Base-by-base conservation (phyloP, 2,797 vertebrate species). In the Notolabrus celidotus region DNA sequence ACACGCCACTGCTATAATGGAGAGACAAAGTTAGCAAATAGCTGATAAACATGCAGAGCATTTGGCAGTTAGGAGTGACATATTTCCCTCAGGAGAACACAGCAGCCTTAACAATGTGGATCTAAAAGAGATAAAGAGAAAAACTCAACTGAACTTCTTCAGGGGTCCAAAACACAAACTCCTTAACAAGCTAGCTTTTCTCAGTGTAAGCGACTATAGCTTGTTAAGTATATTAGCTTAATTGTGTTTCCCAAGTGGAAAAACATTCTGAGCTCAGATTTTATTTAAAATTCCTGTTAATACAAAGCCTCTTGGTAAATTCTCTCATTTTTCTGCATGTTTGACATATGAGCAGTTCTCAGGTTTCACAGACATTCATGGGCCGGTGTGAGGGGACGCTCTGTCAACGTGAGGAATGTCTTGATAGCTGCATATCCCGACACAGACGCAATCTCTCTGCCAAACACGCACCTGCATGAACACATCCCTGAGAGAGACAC, bases 401-500 rank as follows among this genome's bases (percentile, higher is more conserved):
- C 42, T 75, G 79, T 87, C 68, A 68, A 41, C 41, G 53, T 53
- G 60, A 86, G 85, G 86, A 89, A 89, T 87, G 89, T 71, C 46
- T 64, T 67, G 50, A 76, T 71, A 67, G 76, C 86, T 58, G 31
- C 60, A 71, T 83, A 80, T 84, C 80, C 68, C 39, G 43, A 72
- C 52, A 68, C 62, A 67, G 76, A 85, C 33, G 45, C 77, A 11
- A 39, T 65, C 64, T 62, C 45, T 41, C 61, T 80, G 69, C 74
- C 74, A 82, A 82, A 80, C 29, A 38, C 41, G 8, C 85, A 88
- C 87, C 88, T 89, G 87, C 82, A 81, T 2, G 65, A 77, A 79
- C 82, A 80, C 11, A 72, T 79, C 70, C 70, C 79, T 46, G 20
- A 0, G 5, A 71, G 42, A 73, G 43, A 71, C 52, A 72, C 57